Percentiles rank a stretch among this genome's conserved stretches.
Evolutionary conservation across 2,113 vertebrate species (phyloP).

Genomic region (Pipra filicauda): DNA sequence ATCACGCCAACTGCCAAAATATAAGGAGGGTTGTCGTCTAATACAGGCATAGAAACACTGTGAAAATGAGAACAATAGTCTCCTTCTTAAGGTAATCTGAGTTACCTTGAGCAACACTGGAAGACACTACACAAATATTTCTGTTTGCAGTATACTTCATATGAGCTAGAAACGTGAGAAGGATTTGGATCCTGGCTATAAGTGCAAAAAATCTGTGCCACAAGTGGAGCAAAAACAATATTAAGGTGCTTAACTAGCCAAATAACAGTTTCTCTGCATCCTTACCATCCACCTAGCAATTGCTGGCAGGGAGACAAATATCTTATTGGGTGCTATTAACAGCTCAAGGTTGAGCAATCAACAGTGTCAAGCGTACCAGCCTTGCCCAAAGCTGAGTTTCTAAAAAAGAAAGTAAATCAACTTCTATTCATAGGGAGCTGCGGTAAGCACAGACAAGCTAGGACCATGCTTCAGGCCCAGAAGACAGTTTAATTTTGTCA

Average conservation of each 20-base stretch:
- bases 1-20: not conserved
- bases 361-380: not conserved
- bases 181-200: not conserved
- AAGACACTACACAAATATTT: not conserved
- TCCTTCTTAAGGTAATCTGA: not conserved
- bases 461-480: not conserved
- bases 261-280: not conserved
- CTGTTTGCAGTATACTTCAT: not conserved
- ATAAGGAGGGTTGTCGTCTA: not conserved
- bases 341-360: not conserved
- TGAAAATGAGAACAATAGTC: not conserved
- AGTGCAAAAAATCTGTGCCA: not conserved
- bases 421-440: not conserved
- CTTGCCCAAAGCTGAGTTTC: not conserved
- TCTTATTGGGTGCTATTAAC: not conserved
- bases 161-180: not conserved
- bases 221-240: not conserved
- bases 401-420: not conserved
- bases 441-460: not conserved
- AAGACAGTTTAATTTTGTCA: not conserved
- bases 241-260: not conserved
- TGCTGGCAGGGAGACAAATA: not conserved
- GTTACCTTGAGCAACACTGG: not conserved
- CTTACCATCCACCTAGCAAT: not conserved
- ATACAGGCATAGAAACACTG: not conserved